Conservation (phyloP, 2,888 invertebrate species). For the Tetanocera ferruginea region DNA sequence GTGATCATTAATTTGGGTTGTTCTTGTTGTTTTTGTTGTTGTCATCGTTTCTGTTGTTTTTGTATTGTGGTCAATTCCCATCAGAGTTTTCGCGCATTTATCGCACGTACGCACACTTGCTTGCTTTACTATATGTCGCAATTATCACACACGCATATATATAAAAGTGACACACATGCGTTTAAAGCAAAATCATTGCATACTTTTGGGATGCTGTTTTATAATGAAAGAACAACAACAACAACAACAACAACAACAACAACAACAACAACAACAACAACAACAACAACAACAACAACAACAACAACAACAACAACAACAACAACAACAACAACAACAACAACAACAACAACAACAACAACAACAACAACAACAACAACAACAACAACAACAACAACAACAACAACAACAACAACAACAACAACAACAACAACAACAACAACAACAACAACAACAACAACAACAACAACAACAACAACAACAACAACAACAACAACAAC, state of each 20-base stretch:
- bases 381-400: slow-evolving; percentile 12
- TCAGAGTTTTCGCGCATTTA: slow-evolving; percentile 41
- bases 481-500: slow-evolving; percentile 4
- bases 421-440: slow-evolving; percentile 4
- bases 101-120: slow-evolving; percentile 30
- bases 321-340: slow-evolving; percentile 12
- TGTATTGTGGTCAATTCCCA: slow-evolving; percentile 41
- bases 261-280: slow-evolving; percentile 12
- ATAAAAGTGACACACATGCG: slow-evolving; percentile 8
- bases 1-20: background rate
- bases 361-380: slow-evolving; percentile 4
- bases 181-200: slow-evolving; percentile 26
- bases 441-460: slow-evolving; percentile 12
- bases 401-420: slow-evolving; percentile 6
- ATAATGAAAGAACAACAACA: slow-evolving; percentile 45
- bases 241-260: slow-evolving; percentile 5
- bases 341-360: slow-evolving; percentile 6
- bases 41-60: background rate
- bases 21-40: background rate
- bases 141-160: slow-evolving; percentile 46
- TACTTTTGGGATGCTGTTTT: slow-evolving; percentile 56
- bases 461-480: slow-evolving; percentile 6
- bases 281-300: slow-evolving; percentile 6
- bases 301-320: slow-evolving; percentile 4
- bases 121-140: no score